Conservation (phyloP, 2,888 invertebrate species). For the Lymantria dispar region DNA sequence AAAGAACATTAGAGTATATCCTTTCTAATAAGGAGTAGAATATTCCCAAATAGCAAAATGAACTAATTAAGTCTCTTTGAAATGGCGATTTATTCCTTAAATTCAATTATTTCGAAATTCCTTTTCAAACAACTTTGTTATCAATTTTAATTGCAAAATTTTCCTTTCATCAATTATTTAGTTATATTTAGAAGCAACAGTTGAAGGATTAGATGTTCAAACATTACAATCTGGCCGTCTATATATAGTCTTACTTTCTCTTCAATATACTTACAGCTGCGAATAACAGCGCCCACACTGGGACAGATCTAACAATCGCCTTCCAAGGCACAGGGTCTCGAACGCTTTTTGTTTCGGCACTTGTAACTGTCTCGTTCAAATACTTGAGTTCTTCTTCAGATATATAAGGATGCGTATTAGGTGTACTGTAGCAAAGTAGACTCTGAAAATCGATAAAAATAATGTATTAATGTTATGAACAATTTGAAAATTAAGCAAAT, state of each 20-base stretch:
- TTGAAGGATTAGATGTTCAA: neutral
- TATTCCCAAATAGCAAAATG: no score
- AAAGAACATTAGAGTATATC: no score
- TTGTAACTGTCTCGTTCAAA: slow-evolving; percentile 82
- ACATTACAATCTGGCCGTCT: neutral
- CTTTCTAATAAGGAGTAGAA: no score
- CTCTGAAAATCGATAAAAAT: slow-evolving; percentile 50
- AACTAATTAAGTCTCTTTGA: no score
- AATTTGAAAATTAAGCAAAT: no score
- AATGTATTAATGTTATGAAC: no score
- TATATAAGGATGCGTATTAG: slow-evolving; percentile 80
- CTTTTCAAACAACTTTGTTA: no score
- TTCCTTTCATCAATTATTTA: neutral
- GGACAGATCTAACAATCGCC: slow-evolving; percentile 86
- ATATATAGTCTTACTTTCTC: neutral
- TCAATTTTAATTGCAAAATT: neutral
- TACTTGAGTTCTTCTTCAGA: slow-evolving; percentile 79
- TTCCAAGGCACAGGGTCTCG: slow-evolving; percentile 87
- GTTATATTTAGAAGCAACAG: neutral
- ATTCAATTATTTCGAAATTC: no score
- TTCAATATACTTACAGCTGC: slow-evolving; percentile 82
- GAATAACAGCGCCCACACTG: slow-evolving; percentile 87
- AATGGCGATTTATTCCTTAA: no score
- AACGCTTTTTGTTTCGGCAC: slow-evolving; percentile 77
- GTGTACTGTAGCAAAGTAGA: slow-evolving; percentile 77